These are phyloP conservation scores for Sinella curviseta DNA, from an alignment of 1,140 invertebrate species.

Conservation along the genomic window DNA sequence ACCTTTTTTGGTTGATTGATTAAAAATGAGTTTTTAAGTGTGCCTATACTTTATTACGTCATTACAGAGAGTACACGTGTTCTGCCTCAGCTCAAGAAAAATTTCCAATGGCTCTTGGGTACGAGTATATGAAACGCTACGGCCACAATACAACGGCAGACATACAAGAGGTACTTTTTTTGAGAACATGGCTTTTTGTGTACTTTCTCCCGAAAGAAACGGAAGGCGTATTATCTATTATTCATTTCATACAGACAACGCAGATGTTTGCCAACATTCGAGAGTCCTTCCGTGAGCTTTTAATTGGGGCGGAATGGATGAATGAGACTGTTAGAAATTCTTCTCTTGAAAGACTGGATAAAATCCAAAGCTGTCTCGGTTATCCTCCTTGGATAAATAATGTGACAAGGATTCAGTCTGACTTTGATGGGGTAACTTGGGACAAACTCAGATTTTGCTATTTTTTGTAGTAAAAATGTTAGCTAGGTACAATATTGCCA, in stretches of 20 bases:
- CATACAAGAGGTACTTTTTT: slow-evolving; percentile 19
- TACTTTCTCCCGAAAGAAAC: neutral
- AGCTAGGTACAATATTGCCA: neutral
- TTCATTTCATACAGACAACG: no score
- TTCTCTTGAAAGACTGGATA: neutral
- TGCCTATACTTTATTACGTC: neutral
- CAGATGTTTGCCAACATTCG: slow-evolving; percentile 21
- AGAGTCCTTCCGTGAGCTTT: slow-evolving; percentile 24
- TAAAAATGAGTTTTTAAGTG: neutral
- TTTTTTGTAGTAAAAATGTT: no score
- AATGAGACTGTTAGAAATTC: slow-evolving; percentile 31
- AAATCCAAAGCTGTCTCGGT: slow-evolving; percentile 25
- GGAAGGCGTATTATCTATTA: no score
- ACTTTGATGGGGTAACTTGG: slow-evolving; percentile 21
- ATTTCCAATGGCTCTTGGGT: slow-evolving; percentile 29
- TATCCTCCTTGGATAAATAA: slow-evolving; percentile 34
- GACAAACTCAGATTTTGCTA: no score
- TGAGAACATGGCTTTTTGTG: neutral
- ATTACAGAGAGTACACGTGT: slow-evolving; percentile 32
- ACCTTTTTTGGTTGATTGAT: neutral
- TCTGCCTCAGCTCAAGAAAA: slow-evolving; percentile 35
- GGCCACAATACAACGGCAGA: neutral
- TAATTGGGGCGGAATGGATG: slow-evolving; percentile 29
- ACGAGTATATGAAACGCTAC: slow-evolving; percentile 22
- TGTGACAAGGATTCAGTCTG: slow-evolving; percentile 15